Evolutionary conservation across 2,113 vertebrate genomes (phyloP).

Genomic region (Hemiprocne comata): DNA sequence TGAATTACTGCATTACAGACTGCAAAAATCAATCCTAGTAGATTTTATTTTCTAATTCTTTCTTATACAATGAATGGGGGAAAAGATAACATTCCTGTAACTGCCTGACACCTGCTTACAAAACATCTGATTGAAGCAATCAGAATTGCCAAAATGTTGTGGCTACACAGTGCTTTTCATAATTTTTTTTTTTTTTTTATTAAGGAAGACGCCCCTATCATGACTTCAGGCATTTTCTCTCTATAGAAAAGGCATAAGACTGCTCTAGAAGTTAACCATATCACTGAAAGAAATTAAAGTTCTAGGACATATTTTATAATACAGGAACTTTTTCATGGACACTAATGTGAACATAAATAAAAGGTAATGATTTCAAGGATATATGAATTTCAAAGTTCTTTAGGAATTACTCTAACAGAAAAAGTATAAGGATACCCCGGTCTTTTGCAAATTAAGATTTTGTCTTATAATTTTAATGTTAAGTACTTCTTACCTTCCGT

Average conservation of each 20-base stretch:
- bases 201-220: neutral
- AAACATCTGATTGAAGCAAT: neutral
- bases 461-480: neutral
- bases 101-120: neutral
- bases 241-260: neutral
- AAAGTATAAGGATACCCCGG: neutral
- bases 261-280: neutral
- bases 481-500: neutral
- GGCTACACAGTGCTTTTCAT: neutral
- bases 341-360: neutral
- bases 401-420: neutral
- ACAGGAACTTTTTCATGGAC: neutral
- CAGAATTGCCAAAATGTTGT: neutral
- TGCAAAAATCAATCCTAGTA: neutral
- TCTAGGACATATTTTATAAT: neutral
- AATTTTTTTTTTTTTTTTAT: neutral
- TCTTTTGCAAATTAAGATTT: neutral
- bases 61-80: neutral
- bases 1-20: constrained; percentile 42
- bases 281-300: neutral
- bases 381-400: neutral
- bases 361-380: neutral
- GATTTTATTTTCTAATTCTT: constrained; percentile 46
- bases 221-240: neutral
- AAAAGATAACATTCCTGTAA: neutral